Evolutionary conservation across 2,113 vertebrate species (phyloP).

Genomic region (Macquaria australasica): DNA sequence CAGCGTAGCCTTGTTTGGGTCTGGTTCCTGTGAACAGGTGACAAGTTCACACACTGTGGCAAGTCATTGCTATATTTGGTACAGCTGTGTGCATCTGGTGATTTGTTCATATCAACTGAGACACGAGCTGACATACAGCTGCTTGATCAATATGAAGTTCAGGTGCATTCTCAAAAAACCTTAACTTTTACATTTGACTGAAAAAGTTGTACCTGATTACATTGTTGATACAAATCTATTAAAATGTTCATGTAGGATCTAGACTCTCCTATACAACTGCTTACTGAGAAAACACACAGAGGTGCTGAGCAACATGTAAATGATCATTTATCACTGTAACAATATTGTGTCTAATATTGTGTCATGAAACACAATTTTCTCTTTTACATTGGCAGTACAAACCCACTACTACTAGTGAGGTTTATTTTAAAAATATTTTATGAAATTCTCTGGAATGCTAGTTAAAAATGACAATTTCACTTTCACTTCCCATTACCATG

Average conservation of each 20-base stretch:
- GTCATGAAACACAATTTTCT: neutral
- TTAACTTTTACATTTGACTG: neutral
- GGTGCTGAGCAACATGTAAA: neutral
- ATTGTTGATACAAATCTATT: neutral
- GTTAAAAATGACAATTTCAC: neutral
- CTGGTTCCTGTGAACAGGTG: conserved; percentile 86
- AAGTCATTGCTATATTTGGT: conserved; percentile 27
- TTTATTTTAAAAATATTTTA: neutral
- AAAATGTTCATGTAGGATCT: neutral
- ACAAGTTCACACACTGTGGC: conserved; percentile 45
- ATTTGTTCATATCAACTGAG: neutral
- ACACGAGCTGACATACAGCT: neutral
- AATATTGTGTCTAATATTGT: neutral
- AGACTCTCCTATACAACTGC: neutral
- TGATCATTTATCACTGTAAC: neutral
- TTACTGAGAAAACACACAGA: neutral
- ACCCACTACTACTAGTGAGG: neutral
- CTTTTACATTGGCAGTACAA: neutral
- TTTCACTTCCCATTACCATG: neutral
- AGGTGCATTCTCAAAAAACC: neutral
- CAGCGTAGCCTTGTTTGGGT: conserved; percentile 88
- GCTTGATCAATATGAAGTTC: neutral
- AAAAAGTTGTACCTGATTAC: neutral
- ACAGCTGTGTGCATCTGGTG: neutral
- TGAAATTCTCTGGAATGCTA: neutral